phyloP scores from a whole-genome alignment of 2,797 vertebrate genomes.

The Coregonus ussuriensis region DNA sequence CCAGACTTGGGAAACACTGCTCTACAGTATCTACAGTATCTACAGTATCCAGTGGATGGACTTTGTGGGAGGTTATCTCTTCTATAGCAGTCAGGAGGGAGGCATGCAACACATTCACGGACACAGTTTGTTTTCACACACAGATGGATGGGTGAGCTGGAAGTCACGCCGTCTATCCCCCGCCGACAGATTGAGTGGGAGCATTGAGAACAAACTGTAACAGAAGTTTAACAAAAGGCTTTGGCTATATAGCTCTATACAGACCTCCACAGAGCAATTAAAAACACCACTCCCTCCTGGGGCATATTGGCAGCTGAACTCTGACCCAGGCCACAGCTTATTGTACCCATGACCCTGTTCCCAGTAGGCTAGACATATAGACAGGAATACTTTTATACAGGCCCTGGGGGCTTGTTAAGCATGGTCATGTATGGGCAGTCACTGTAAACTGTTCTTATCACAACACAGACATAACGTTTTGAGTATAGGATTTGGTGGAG shows the following conservation, averaged over 20 bases:
- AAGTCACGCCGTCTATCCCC: slow-evolving; percentile 25
- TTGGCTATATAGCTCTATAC: slow-evolving; percentile 28
- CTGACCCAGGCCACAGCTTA: slow-evolving; percentile 58
- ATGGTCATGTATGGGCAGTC: slow-evolving; percentile 28
- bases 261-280: slow-evolving; percentile 55
- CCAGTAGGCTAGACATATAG: slow-evolving; percentile 45
- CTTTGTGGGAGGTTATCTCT: slow-evolving; percentile 33
- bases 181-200: slow-evolving; percentile 22
- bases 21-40: too few relatives aligned
- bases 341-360: slow-evolving; percentile 59
- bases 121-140: slow-evolving; percentile 40
- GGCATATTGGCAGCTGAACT: slow-evolving; percentile 61
- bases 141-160: slow-evolving; percentile 28
- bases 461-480: slow-evolving; percentile 21
- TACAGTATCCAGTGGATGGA: slow-evolving; percentile 35
- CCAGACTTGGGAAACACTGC: too few relatives aligned
- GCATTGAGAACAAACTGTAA: slow-evolving; percentile 34
- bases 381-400: slow-evolving; percentile 44
- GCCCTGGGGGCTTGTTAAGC: slow-evolving; percentile 20
- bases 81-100: slow-evolving; percentile 23
- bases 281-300: slow-evolving; percentile 43
- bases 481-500: slow-evolving; percentile 12
- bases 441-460: slow-evolving; percentile 24
- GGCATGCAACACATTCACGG: not conserved
- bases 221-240: slow-evolving; percentile 12